Percentiles rank a stretch among this genome's conserved stretches.
Conservation (phyloP, 2,888 invertebrate species). For the Mimas tiliae region DNA sequence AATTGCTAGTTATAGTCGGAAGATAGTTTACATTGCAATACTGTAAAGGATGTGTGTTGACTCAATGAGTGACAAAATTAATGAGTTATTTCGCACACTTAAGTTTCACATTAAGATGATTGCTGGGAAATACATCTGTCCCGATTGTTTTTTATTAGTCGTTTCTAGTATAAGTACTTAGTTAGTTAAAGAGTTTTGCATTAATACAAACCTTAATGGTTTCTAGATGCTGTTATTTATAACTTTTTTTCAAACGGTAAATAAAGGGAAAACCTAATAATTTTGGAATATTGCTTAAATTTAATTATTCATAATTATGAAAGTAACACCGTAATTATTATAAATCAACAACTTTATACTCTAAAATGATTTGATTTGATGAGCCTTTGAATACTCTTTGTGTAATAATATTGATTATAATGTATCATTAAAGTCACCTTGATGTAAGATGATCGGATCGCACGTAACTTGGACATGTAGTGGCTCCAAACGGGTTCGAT, state of each 20-base stretch:
- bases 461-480: slow-evolving; percentile 41
- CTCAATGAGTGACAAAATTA: slow-evolving; percentile 33
- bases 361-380: background rate
- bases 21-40: too few species aligned
- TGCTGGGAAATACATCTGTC: slow-evolving; percentile 58
- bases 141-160: slow-evolving; percentile 48
- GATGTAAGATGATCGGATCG: slow-evolving; percentile 44
- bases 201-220: too few species aligned
- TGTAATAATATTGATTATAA: slow-evolving; percentile 11
- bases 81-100: slow-evolving; percentile 25
- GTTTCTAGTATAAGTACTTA: slow-evolving; percentile 12
- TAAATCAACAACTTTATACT: too few species aligned
- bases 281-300: too few species aligned
- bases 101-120: slow-evolving; percentile 41
- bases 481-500: slow-evolving; percentile 65
- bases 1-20: too few species aligned
- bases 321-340: too few species aligned
- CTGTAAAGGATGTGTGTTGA: background rate
- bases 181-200: background rate
- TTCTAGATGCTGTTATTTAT: too few species aligned
- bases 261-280: too few species aligned
- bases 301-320: background rate
- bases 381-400: background rate
- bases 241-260: too few species aligned
- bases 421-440: slow-evolving; percentile 28